Percentiles rank a stretch among this genome's conserved stretches.
These are phyloP conservation scores for Ammospiza caudacuta DNA, from an alignment of 2,113 vertebrate species.

Conservation along the genomic window DNA sequence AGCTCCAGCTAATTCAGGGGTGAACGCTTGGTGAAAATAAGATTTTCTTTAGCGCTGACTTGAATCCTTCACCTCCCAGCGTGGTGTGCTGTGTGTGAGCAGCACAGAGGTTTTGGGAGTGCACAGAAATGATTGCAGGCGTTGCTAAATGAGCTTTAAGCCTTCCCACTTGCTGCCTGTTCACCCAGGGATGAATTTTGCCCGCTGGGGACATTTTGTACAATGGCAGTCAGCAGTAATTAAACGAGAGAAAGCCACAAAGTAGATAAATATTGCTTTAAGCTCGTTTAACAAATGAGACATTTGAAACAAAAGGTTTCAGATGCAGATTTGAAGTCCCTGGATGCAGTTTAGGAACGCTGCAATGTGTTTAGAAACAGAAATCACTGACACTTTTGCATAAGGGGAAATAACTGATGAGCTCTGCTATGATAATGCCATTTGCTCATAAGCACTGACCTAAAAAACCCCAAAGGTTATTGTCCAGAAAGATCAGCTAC, in stretches of 20 bases:
- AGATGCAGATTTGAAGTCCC: background rate
- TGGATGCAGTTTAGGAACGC: background rate
- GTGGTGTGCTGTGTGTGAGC: fast-evolving
- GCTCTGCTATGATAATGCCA: background rate
- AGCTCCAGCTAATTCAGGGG: background rate
- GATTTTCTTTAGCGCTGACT: background rate
- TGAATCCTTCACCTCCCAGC: background rate
- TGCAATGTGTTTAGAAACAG: background rate
- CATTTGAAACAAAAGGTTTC: background rate
- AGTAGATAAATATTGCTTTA: conserved; percentile 8
- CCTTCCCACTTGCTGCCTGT: background rate
- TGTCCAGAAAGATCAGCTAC: background rate
- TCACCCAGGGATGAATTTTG: background rate
- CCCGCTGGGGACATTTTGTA: background rate
- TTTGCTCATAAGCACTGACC: background rate
- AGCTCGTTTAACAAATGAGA: background rate
- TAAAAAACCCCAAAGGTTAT: background rate
- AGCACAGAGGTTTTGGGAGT: background rate
- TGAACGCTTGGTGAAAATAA: background rate
- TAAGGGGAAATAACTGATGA: background rate
- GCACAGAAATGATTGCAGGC: background rate
- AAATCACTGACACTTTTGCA: background rate
- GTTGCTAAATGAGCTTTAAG: background rate
- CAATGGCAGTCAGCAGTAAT: background rate
- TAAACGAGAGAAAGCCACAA: background rate